phyloP scores from a whole-genome alignment of 1,140 invertebrate species.

The Campoletis sonorensis region DNA sequence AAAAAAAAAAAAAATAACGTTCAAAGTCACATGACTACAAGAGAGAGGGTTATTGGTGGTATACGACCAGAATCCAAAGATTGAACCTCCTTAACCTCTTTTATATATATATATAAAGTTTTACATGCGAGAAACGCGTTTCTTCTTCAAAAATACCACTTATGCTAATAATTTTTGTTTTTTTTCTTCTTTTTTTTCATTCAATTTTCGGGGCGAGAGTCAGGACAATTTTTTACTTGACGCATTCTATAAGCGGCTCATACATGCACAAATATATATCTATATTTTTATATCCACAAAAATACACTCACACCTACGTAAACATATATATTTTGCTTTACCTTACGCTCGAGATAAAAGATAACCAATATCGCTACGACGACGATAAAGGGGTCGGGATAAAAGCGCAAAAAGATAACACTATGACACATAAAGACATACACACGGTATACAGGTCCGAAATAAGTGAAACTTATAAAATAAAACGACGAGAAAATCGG shows the following conservation, averaged over 20 bases:
- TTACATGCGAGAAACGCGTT: slow-evolving; percentile 19
- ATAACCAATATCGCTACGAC: not conserved
- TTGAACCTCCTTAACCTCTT: slow-evolving; percentile 7
- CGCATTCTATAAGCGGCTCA: too few relatives aligned
- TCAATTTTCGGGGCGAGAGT: not conserved
- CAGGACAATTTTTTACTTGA: slow-evolving; percentile 3
- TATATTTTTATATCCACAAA: too few relatives aligned
- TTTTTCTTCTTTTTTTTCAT: too few relatives aligned
- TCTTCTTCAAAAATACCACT: slow-evolving; percentile 19
- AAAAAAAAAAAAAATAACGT: too few relatives aligned
- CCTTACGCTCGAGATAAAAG: slow-evolving; percentile 20
- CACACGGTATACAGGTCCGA: not conserved
- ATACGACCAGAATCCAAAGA: slow-evolving; percentile 8
- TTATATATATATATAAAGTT: slow-evolving; percentile 10
- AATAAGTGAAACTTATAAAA: slow-evolving; percentile 16
- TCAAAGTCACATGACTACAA: not conserved
- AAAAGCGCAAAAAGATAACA: slow-evolving; percentile 13
- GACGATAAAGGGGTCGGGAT: not conserved
- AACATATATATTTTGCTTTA: not conserved
- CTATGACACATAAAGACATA: not conserved
- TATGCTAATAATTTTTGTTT: not conserved
- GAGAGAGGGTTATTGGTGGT: not conserved
- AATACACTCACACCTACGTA: not conserved
- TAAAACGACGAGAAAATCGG: slow-evolving; percentile 9
- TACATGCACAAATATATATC: too few relatives aligned